Percentiles rank a stretch among this genome's conserved stretches.
phyloP scores from a whole-genome alignment of 2,797 vertebrate genomes.

The Tachyglossus aculeatus region DNA sequence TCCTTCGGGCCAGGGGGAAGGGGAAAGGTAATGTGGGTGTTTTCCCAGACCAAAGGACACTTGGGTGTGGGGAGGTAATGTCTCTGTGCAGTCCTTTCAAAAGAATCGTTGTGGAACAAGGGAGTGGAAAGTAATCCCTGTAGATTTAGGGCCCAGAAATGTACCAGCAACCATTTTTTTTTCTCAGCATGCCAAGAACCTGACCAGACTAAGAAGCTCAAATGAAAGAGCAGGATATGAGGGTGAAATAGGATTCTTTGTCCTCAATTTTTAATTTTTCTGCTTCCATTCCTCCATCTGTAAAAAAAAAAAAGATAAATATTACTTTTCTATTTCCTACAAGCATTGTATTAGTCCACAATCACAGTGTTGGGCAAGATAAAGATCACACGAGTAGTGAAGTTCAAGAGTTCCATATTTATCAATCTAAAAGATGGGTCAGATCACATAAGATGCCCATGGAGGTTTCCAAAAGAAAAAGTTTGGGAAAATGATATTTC shows the following conservation, averaged over 20 bases:
- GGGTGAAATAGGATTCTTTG: background rate
- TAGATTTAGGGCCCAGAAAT: too few relatives aligned
- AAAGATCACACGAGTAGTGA: too few relatives aligned
- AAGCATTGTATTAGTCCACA: background rate
- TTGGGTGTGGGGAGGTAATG: conserved; percentile 7
- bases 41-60: conserved; percentile 13
- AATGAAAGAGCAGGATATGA: background rate
- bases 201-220: background rate
- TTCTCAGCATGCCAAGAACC: too few relatives aligned
- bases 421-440: too few relatives aligned
- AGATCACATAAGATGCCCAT: too few relatives aligned
- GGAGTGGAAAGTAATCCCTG: too few relatives aligned
- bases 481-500: too few relatives aligned
- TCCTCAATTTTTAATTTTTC: background rate
- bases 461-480: too few relatives aligned
- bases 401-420: too few relatives aligned
- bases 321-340: background rate
- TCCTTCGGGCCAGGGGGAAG: conserved; percentile 28
- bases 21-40: background rate
- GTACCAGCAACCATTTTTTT: too few relatives aligned
- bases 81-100: conserved; percentile 24
- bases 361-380: background rate
- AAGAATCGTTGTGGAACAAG: background rate
- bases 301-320: background rate
- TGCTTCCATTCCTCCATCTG: background rate